A percentile compares a stretch with the other conserved stretches of the same genome.
Conservation (phyloP, 2,113 vertebrate species). For the Myiagra hebetior region DNA sequence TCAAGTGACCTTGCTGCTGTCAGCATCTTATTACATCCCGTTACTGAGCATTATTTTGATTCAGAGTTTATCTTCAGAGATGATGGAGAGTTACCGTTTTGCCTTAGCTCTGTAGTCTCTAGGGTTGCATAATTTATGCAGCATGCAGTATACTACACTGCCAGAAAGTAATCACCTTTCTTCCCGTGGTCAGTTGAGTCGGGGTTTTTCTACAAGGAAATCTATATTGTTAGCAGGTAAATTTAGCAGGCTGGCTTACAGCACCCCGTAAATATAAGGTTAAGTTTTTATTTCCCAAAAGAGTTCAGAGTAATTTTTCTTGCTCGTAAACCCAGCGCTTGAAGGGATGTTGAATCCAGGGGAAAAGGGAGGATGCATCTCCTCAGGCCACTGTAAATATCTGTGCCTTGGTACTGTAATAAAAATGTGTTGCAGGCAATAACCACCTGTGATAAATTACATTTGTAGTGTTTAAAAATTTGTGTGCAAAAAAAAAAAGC, state of each 20-base stretch:
- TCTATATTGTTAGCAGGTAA: neutral
- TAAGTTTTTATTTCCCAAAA: neutral
- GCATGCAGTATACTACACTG: neutral
- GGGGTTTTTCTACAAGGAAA: neutral
- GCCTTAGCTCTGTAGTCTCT: neutral
- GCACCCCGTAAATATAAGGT: neutral
- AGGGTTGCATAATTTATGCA: fast-evolving
- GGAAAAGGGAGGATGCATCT: neutral
- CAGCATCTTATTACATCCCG: neutral
- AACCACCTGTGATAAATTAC: neutral
- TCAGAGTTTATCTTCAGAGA: neutral
- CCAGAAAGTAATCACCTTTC: neutral
- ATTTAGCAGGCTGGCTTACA: neutral
- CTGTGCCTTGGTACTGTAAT: neutral
- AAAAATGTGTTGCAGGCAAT: neutral
- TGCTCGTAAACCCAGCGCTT: neutral
- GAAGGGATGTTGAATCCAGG: neutral
- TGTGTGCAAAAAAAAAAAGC: neutral
- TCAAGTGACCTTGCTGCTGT: neutral
- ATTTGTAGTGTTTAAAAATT: neutral
- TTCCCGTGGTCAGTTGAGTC: neutral
- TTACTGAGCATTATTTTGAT: neutral
- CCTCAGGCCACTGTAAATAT: neutral
- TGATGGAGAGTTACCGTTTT: neutral
- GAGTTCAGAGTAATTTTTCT: neutral